Conservation (phyloP, 2,113 vertebrate species). For the Tachuris rubrigastra region DNA sequence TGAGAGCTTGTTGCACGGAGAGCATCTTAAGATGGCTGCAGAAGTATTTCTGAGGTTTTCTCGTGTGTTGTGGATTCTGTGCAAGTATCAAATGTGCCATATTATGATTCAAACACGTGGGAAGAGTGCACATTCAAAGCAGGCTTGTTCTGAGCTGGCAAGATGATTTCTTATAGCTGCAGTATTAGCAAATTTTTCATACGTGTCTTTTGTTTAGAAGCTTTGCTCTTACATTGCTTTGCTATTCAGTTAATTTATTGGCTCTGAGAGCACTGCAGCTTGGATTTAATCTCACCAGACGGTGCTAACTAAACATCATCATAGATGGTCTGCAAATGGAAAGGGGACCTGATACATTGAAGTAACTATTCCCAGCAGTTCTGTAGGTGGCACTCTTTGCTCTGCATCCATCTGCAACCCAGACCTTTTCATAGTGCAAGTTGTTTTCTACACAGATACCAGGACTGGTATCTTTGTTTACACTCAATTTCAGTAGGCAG, state of each 20-base stretch:
- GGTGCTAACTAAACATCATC: background rate
- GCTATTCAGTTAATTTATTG: background rate
- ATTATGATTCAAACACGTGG: background rate
- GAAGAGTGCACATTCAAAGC: background rate
- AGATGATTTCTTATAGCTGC: background rate
- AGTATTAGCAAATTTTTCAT: background rate
- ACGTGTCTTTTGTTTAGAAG: background rate
- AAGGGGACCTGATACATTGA: background rate
- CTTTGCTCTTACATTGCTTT: background rate
- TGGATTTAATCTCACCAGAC: background rate
- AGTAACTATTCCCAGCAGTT: background rate
- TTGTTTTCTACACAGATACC: background rate
- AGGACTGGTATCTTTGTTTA: background rate
- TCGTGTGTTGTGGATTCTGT: background rate
- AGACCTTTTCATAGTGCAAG: background rate
- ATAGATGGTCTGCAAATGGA: background rate
- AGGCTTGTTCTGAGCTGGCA: background rate
- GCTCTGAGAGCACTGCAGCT: background rate
- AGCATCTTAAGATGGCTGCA: background rate
- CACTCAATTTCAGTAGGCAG: background rate
- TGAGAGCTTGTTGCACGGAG: background rate
- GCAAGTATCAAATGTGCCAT: background rate
- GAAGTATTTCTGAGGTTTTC: background rate
- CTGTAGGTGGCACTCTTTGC: conserved; percentile 62
- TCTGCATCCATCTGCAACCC: background rate